These are phyloP conservation scores for Willisornis vidua DNA, from an alignment of 2,113 vertebrate genomes.

Conservation along the genomic window DNA sequence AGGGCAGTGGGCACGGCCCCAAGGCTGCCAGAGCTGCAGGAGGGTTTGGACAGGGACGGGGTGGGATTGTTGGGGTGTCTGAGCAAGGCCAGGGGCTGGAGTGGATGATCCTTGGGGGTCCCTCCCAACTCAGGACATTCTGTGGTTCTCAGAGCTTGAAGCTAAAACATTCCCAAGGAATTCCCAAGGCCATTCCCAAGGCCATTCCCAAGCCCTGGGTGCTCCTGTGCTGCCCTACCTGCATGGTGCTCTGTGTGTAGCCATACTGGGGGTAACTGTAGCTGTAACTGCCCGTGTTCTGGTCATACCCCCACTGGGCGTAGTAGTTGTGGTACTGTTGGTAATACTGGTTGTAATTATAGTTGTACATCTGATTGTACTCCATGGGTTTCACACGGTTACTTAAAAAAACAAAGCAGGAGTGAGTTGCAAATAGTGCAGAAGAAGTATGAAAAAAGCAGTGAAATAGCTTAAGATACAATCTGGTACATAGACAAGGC, in stretches of 20 bases:
- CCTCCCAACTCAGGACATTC: background rate
- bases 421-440: background rate
- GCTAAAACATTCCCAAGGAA: background rate
- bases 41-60: background rate
- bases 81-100: background rate
- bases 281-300: conserved; percentile 84
- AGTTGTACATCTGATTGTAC: conserved; percentile 80
- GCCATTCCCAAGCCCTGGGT: background rate
- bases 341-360: conserved; percentile 86
- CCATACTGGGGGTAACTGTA: conserved; percentile 90
- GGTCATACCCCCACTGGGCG: conserved; percentile 89
- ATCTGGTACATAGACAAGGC: background rate
- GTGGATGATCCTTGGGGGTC: background rate
- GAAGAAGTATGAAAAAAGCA: background rate
- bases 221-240: conserved; percentile 74
- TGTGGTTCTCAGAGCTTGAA: background rate
- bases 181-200: background rate
- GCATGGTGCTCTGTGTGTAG: conserved; percentile 83
- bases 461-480: background rate
- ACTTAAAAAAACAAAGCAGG: conserved; percentile 53
- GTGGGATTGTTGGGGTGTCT: background rate
- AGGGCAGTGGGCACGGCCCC: background rate
- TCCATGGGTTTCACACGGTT: conserved; percentile 78
- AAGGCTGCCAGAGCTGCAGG: background rate
- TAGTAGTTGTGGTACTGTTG: conserved; percentile 88